These are phyloP conservation scores for Todus mexicanus DNA, from an alignment of 2,797 vertebrate genomes.

Conservation along the genomic window DNA sequence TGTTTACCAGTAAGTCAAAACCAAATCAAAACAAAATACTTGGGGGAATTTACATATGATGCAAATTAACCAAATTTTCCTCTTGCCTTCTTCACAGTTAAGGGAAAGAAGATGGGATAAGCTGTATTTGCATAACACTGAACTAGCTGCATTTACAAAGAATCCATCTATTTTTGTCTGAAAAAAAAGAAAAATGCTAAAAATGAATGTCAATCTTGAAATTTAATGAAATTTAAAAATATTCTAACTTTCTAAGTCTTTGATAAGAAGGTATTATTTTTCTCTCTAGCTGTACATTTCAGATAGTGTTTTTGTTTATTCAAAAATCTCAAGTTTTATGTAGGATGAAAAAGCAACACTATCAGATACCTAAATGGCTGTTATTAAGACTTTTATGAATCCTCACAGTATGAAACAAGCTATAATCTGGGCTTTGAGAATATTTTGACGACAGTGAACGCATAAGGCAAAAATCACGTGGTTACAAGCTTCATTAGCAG, in stretches of 20 bases:
- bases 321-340: background rate
- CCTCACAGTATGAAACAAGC: constrained; percentile 18
- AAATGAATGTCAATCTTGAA: background rate
- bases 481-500: constrained; percentile 2
- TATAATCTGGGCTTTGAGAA: background rate
- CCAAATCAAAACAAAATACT: background rate
- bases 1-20: background rate
- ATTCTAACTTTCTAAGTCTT: background rate
- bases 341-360: background rate
- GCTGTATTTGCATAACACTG: constrained; percentile 18
- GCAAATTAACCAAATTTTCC: background rate
- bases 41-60: background rate
- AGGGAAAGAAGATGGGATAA: background rate
- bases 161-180: background rate
- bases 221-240: background rate
- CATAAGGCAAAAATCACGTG: background rate
- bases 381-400: background rate
- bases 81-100: background rate
- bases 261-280: background rate
- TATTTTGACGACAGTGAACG: background rate
- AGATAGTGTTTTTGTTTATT: background rate
- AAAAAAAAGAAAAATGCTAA: background rate
- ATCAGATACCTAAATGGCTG: background rate
- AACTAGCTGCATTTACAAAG: constrained; percentile 1
- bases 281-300: background rate